Conservation (phyloP, 2,113 vertebrate genomes). For the Erpornis zantholeuca region DNA sequence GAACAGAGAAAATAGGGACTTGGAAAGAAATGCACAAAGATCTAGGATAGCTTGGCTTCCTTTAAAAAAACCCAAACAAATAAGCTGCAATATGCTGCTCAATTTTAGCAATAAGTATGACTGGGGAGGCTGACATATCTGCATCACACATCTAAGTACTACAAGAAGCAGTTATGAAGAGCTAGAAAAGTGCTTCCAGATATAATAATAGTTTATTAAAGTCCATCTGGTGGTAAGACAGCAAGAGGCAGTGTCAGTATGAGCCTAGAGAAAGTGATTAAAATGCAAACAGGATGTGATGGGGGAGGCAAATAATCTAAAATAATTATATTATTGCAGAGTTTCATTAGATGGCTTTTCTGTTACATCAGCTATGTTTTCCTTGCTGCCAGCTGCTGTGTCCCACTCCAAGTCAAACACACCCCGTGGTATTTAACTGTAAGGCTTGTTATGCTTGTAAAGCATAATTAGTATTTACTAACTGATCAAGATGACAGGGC, state of each 20-base stretch:
- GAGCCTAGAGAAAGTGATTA: conserved; percentile 10
- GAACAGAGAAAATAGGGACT: neutral
- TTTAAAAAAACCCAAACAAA: neutral
- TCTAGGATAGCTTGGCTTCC: neutral
- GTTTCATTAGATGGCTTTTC: neutral
- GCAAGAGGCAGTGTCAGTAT: neutral
- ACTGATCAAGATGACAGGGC: neutral
- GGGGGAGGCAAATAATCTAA: neutral
- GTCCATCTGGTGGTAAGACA: neutral
- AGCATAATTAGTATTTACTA: neutral
- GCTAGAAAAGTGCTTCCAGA: neutral
- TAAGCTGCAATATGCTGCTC: neutral
- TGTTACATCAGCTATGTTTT: conserved; percentile 10
- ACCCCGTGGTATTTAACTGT: neutral
- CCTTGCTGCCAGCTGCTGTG: neutral
- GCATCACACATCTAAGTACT: neutral
- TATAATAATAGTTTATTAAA: conserved; percentile 26
- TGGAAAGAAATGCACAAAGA: neutral
- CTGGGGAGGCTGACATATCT: neutral
- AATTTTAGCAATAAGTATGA: neutral
- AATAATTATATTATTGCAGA: neutral
- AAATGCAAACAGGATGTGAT: conserved; percentile 23
- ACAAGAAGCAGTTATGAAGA: neutral
- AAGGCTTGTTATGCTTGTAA: neutral
- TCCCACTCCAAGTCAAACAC: neutral